A percentile compares a stretch with the other conserved stretches of the same genome.
phyloP scores from a whole-genome alignment of 2,113 vertebrate species.

The Anguilla japonica region DNA sequence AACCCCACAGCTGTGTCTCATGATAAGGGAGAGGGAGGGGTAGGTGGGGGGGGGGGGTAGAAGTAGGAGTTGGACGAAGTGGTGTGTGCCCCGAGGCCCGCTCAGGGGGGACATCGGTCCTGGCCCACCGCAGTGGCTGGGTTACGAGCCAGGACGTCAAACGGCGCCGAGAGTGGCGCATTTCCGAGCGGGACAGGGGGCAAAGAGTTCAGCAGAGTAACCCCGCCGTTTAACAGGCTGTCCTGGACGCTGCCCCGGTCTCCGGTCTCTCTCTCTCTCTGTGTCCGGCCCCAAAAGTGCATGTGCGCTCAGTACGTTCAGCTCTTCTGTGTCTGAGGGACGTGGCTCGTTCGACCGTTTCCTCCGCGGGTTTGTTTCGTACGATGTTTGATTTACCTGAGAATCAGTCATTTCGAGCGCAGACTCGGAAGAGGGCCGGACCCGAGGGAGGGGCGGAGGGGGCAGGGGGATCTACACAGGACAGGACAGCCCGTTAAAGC shows the following conservation, averaged over 20 bases:
- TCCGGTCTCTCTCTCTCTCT: conserved; percentile 11
- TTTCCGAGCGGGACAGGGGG: conserved; percentile 56
- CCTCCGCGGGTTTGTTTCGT: not conserved
- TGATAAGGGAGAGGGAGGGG: not conserved
- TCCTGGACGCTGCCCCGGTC: conserved; percentile 39
- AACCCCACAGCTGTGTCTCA: conserved; percentile 26
- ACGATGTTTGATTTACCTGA: conserved; percentile 41
- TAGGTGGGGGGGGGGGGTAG: conserved; percentile 12
- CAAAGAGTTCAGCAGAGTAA: conserved; percentile 62
- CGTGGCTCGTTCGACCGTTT: not conserved
- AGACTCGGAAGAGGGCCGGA: conserved; percentile 10
- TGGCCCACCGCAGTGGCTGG: conserved; percentile 70
- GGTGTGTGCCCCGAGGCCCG: conserved; percentile 40
- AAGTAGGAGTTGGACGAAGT: conserved; percentile 55
- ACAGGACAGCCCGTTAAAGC: conserved; percentile 65
- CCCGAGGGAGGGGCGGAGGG: conserved; percentile 6
- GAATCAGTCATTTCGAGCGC: conserved; percentile 37
- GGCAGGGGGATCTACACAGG: conserved; percentile 33
- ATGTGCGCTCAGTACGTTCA: not conserved
- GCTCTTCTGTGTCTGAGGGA: not conserved
- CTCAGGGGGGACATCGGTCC: conserved; percentile 72
- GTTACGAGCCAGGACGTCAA: conserved; percentile 82
- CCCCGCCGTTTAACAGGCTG: conserved; percentile 77
- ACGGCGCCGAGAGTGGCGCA: conserved; percentile 58
- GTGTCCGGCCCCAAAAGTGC: not conserved